Conservation (phyloP, 35 echinoderm and acorn worm species). For the Ophioderma brevispina region DNA sequence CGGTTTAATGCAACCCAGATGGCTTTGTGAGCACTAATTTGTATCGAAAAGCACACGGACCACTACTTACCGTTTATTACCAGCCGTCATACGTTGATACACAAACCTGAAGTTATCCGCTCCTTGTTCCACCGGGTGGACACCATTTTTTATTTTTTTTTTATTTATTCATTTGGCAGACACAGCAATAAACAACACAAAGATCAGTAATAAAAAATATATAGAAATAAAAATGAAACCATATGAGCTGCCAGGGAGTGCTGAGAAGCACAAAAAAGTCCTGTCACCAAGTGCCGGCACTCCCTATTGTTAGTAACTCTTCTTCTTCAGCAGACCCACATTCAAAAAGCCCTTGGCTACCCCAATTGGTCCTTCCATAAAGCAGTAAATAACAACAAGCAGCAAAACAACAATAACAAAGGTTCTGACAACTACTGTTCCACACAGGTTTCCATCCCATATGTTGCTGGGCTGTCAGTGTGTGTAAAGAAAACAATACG, state of each 20-base stretch:
- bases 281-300: background rate
- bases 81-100: background rate
- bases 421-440: background rate
- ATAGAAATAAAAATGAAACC: no score
- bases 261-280: background rate
- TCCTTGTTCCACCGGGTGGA: background rate
- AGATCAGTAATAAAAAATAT: no score
- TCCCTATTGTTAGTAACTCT: background rate
- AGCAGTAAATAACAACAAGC: background rate
- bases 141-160: background rate
- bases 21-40: background rate
- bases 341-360: background rate
- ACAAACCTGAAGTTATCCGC: background rate
- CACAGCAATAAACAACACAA: no score
- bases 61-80: background rate
- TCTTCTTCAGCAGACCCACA: no score
- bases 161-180: no score
- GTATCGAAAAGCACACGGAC: background rate
- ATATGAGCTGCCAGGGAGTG: no score
- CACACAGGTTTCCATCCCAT: background rate
- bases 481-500: background rate
- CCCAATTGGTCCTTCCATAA: background rate
- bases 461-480: background rate
- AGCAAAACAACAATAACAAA: background rate
- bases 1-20: background rate